Evolutionary conservation across 2,888 invertebrate species (phyloP).

Genomic region (Sepiola atlantica): DNA sequence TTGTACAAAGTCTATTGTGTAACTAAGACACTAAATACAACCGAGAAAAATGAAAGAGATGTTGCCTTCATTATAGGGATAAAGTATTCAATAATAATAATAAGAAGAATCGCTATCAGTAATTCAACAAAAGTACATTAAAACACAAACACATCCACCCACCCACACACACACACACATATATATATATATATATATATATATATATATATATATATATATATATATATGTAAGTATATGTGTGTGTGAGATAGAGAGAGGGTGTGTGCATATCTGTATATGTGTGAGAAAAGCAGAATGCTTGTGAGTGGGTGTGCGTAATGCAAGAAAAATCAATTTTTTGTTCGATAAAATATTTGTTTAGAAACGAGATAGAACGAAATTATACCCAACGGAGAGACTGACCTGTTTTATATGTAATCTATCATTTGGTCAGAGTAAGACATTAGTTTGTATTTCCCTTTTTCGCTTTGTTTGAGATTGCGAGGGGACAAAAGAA

Average conservation of each 20-base stretch:
- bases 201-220: not conserved
- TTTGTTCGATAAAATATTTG: not conserved
- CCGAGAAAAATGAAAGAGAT: not conserved
- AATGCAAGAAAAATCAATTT: slow-evolving; percentile 32
- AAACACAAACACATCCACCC: not conserved
- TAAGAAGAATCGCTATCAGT: not conserved
- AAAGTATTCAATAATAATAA: not conserved
- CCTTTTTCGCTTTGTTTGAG: not conserved
- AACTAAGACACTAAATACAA: not conserved
- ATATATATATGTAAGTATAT: not conserved
- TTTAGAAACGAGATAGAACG: not conserved
- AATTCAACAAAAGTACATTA: not conserved
- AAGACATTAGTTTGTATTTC: slow-evolving; percentile 11
- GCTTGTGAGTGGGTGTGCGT: not conserved
- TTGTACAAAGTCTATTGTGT: not conserved
- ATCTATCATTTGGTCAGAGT: not conserved
- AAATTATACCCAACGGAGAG: slow-evolving; percentile 32
- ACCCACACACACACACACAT: not conserved
- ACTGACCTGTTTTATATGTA: not conserved
- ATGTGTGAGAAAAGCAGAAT: not conserved
- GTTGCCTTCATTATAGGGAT: not conserved
- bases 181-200: not conserved
- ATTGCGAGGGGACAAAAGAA: not conserved
- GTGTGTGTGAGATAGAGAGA: not conserved
- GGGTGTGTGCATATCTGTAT: not conserved